These are phyloP conservation scores for Drosophila ananassae DNA, from an alignment of 1,140 invertebrate genomes.

Conservation along the genomic window DNA sequence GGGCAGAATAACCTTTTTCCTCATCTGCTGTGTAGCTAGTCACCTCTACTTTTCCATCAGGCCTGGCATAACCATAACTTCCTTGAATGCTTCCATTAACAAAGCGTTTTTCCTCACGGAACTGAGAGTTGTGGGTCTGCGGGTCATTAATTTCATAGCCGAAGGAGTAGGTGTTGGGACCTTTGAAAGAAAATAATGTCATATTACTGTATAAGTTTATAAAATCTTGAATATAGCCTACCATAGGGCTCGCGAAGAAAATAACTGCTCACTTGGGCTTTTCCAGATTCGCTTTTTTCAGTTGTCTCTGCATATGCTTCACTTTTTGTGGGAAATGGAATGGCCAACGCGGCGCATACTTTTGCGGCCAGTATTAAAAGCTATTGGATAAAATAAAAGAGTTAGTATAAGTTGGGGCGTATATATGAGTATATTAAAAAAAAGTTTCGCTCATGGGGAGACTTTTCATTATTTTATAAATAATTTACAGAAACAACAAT, in stretches of 20 bases:
- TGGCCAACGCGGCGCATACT: constrained; percentile 62
- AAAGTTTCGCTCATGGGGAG: no score
- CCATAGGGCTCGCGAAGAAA: constrained; percentile 72
- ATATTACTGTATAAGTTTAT: neutral
- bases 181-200: constrained; percentile 55
- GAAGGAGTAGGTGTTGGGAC: constrained; percentile 88
- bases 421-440: neutral
- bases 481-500: no score
- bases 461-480: no score
- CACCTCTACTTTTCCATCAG: constrained; percentile 86
- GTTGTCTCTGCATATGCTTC: constrained; percentile 42
- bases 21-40: constrained; percentile 87
- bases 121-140: constrained; percentile 87
- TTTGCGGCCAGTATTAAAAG: constrained; percentile 59
- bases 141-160: constrained; percentile 88
- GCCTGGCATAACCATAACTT: constrained; percentile 88
- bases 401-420: constrained; percentile 12
- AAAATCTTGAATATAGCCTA: constrained; percentile 35
- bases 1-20: constrained; percentile 85
- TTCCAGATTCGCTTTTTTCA: constrained; percentile 20
- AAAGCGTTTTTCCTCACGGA: constrained; percentile 87
- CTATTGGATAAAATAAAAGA: constrained; percentile 8
- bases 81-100: constrained; percentile 88
- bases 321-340: constrained; percentile 18
- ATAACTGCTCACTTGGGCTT: constrained; percentile 61